A percentile compares a stretch with the other conserved stretches of the same genome.
phyloP scores from a whole-genome alignment of 1,140 invertebrate genomes.

The Drosophila suzukii region DNA sequence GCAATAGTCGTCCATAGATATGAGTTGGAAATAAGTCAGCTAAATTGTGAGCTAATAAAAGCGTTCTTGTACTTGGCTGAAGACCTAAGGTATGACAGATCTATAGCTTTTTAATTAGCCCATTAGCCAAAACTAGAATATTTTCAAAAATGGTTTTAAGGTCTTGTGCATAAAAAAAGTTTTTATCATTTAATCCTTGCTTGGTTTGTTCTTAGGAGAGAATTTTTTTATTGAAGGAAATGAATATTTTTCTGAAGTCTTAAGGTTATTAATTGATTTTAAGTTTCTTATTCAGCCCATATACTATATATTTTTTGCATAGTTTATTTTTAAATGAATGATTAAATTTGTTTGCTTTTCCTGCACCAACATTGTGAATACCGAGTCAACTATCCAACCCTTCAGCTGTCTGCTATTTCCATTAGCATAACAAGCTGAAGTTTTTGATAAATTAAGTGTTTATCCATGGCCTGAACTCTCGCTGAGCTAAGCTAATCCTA shows the following conservation, averaged over 20 bases:
- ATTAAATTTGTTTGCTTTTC: conserved; percentile 19
- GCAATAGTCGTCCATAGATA: conserved; percentile 5
- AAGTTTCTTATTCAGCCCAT: too few species aligned
- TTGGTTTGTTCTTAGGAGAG: too few species aligned
- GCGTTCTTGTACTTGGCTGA: too few species aligned
- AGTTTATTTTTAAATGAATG: neutral
- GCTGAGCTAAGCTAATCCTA: conserved; percentile 40
- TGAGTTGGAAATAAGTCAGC: neutral
- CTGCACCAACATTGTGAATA: conserved; percentile 39
- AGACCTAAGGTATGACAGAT: too few species aligned
- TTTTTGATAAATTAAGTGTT: conserved; percentile 81
- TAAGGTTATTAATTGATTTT: too few species aligned
- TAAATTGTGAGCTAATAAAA: neutral
- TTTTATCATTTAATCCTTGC: too few species aligned
- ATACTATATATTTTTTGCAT: neutral
- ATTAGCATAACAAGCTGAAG: conserved; percentile 77
- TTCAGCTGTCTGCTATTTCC: conserved; percentile 37
- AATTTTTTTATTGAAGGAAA: too few species aligned
- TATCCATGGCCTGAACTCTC: conserved; percentile 51
- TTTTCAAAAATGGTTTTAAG: too few species aligned
- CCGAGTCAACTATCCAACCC: neutral
- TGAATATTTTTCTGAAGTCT: too few species aligned
- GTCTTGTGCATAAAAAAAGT: too few species aligned
- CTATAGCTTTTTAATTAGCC: too few species aligned
- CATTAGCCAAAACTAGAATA: too few species aligned